Conservation (phyloP, 1,140 invertebrate genomes). For the Lordiphosa clarofinis region DNA sequence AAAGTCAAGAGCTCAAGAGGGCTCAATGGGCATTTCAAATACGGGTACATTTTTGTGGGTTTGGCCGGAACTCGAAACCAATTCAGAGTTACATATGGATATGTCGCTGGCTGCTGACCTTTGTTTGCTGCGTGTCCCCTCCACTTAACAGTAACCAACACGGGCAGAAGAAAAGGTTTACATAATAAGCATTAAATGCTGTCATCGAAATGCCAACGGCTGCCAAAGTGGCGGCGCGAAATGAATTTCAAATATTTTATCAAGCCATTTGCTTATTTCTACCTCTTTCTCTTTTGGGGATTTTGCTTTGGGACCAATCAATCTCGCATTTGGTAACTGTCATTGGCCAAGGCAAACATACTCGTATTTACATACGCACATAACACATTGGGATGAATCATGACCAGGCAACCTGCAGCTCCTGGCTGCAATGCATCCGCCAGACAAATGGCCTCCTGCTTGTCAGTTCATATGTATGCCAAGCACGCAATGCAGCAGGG, state of each 20-base stretch:
- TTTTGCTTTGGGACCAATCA: constrained; percentile 30
- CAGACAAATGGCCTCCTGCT: too few species aligned
- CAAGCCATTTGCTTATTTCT: constrained; percentile 43
- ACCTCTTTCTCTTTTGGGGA: constrained; percentile 9
- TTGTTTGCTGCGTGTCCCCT: constrained; percentile 13
- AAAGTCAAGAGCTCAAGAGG: constrained; percentile 6
- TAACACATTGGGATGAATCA: too few species aligned
- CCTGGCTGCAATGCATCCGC: too few species aligned
- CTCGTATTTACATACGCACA: not conserved
- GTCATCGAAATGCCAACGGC: constrained; percentile 63
- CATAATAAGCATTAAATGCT: constrained; percentile 70
- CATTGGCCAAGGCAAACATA: constrained; percentile 25
- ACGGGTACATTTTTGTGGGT: constrained; percentile 28
- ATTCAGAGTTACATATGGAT: constrained; percentile 17
- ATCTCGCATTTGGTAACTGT: constrained; percentile 40
- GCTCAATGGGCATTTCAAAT: constrained; percentile 24
- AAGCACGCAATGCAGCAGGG: too few species aligned
- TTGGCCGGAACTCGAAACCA: constrained; percentile 48
- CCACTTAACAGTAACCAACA: constrained; percentile 1
- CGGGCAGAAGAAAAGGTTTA: constrained; percentile 34
- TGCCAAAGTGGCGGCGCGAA: constrained; percentile 50
- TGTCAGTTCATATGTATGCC: too few species aligned
- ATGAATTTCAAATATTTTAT: constrained; percentile 70
- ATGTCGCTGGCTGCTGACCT: constrained; percentile 34
- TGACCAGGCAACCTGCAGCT: too few species aligned